phyloP scores from a whole-genome alignment of 2,797 vertebrate genomes.

The Eulemur mongoz region DNA sequence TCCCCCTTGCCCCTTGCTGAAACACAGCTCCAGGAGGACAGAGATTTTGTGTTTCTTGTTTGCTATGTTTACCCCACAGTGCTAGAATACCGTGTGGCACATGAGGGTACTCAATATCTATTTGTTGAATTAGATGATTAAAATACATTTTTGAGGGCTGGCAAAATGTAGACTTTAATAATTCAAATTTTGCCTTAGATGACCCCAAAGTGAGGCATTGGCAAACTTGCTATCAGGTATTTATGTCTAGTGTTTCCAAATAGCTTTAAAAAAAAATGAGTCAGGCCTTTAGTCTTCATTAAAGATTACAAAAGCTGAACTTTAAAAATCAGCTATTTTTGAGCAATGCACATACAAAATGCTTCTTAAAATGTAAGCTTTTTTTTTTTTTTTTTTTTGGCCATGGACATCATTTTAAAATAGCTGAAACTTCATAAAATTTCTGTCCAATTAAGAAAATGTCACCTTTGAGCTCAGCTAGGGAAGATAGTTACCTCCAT shows the following conservation, averaged over 20 bases:
- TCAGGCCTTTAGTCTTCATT: slow-evolving; percentile 31
- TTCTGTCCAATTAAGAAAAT: slow-evolving; percentile 41
- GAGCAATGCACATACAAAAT: background rate
- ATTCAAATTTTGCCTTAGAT: background rate
- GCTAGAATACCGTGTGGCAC: background rate
- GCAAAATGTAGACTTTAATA: background rate
- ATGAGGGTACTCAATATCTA: background rate
- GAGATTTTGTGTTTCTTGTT: background rate
- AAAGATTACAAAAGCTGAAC: background rate
- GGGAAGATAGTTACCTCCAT: background rate
- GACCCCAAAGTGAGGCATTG: background rate
- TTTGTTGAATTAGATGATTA: background rate
- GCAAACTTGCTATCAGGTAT: background rate
- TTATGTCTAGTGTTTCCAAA: background rate
- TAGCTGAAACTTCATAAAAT: slow-evolving; percentile 41
- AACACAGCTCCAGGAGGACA: background rate
- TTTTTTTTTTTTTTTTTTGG: background rate
- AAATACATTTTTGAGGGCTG: background rate
- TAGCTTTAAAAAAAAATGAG: background rate
- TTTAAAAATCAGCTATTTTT: slow-evolving; percentile 36
- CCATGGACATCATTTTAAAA: background rate
- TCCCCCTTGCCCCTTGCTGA: background rate
- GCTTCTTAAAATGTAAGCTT: background rate
- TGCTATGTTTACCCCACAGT: background rate
- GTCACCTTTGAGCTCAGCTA: slow-evolving; percentile 28